Percentiles rank a stretch among this genome's conserved stretches.
Conservation (phyloP, 2,888 invertebrate species). For the Rhopalosiphum nymphaeae region DNA sequence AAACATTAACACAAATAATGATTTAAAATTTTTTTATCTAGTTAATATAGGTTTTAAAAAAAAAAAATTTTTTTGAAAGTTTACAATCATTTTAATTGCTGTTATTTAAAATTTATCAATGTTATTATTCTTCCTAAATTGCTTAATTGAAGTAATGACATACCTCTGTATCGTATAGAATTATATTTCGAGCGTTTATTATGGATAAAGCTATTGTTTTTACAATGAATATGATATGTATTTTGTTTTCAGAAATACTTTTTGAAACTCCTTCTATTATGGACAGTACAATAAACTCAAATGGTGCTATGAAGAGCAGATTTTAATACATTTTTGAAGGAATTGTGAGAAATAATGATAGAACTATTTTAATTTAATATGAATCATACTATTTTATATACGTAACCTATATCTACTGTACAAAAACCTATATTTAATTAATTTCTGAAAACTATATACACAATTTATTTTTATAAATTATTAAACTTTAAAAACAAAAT, state of each 20-base stretch:
- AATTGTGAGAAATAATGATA: background rate
- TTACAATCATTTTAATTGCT: background rate
- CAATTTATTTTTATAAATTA: background rate
- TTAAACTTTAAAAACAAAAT: background rate
- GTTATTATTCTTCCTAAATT: background rate
- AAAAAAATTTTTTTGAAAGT: background rate
- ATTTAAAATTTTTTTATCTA: background rate
- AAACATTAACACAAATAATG: background rate
- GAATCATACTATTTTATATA: background rate
- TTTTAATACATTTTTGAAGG: background rate
- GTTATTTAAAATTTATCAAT: background rate
- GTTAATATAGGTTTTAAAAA: background rate
- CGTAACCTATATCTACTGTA: background rate
- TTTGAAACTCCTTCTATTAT: background rate
- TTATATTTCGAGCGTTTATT: background rate
- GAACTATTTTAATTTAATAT: background rate
- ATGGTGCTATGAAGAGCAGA: background rate
- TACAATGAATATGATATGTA: background rate
- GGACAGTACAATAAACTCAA: background rate
- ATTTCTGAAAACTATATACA: background rate
- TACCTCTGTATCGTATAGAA: background rate
- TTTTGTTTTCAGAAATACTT: background rate
- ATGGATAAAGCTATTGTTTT: background rate
- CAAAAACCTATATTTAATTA: background rate
- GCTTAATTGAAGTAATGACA: background rate